These are phyloP conservation scores for Eupithecia centaureata DNA, from an alignment of 2,888 invertebrate species.

Conservation along the genomic window DNA sequence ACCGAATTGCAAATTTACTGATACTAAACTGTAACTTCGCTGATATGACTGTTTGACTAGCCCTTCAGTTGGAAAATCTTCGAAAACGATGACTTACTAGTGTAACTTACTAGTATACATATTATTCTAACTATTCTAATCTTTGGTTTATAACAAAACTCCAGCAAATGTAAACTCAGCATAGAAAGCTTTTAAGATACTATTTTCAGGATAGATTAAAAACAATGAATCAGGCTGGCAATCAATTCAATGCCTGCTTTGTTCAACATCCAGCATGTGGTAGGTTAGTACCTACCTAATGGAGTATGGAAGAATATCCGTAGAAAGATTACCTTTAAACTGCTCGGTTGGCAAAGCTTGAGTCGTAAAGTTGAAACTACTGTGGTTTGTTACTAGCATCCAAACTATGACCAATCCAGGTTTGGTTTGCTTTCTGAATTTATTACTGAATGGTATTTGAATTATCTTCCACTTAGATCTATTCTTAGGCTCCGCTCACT, in stretches of 20 bases:
- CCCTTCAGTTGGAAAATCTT: too few relatives aligned
- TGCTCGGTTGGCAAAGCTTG: constrained; percentile 35
- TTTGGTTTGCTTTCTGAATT: constrained; percentile 36
- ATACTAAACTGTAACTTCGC: too few relatives aligned
- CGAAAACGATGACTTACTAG: too few relatives aligned
- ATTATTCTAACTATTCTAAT: too few relatives aligned
- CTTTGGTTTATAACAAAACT: too few relatives aligned
- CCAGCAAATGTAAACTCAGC: too few relatives aligned
- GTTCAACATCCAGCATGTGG: not conserved
- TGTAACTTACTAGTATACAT: too few relatives aligned
- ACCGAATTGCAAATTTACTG: too few relatives aligned
- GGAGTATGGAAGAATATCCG: not conserved
- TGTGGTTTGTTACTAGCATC: constrained; percentile 45
- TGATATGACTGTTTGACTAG: too few relatives aligned
- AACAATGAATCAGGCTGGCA: not conserved
- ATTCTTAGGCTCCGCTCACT: too few relatives aligned
- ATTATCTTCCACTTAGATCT: not conserved
- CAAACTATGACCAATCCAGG: constrained; percentile 42
- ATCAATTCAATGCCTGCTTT: not conserved
- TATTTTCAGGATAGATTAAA: not conserved
- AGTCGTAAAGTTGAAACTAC: constrained; percentile 52
- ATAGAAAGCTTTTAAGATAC: too few relatives aligned
- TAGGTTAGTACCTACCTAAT: not conserved
- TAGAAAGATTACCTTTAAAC: constrained; percentile 28
- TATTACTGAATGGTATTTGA: constrained; percentile 15